phyloP scores from a whole-genome alignment of 2,113 vertebrate genomes.

The Syngnathus typhle region DNA sequence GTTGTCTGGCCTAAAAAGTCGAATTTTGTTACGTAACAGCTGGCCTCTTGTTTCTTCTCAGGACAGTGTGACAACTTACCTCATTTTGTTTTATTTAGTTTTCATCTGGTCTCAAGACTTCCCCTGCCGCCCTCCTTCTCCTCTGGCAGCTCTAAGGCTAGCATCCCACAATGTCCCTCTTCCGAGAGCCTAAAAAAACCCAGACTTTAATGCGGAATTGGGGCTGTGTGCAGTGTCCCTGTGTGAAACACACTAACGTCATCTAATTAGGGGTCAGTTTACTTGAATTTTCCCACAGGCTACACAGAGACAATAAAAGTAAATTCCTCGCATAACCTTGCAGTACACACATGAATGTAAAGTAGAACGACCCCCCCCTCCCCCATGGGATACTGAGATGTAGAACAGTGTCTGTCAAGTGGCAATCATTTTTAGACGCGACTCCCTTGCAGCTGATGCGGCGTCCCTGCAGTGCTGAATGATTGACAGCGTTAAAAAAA shows the following conservation, averaged over 20 bases:
- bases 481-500: background rate
- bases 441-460: background rate
- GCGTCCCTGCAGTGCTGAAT: background rate
- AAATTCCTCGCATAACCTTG: constrained; percentile 31
- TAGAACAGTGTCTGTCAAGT: constrained; percentile 18
- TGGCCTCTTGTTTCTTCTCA: background rate
- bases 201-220: background rate
- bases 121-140: background rate
- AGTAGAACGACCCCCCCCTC: constrained; percentile 22
- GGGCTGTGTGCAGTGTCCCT: background rate
- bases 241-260: background rate
- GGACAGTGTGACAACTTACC: background rate
- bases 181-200: background rate
- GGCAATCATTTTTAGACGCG: background rate
- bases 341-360: constrained; percentile 27
- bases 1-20: constrained; percentile 17
- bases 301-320: background rate
- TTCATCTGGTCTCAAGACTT: background rate
- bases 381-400: constrained; percentile 16
- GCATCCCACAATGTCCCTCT: background rate
- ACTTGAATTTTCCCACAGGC: background rate
- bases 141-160: background rate
- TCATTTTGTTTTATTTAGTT: background rate
- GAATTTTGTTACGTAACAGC: background rate
- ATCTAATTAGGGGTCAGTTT: background rate